A percentile compares a stretch with the other conserved stretches of the same genome.
phyloP scores from a whole-genome alignment of 2,888 invertebrate species.

The Diploptera punctata region DNA sequence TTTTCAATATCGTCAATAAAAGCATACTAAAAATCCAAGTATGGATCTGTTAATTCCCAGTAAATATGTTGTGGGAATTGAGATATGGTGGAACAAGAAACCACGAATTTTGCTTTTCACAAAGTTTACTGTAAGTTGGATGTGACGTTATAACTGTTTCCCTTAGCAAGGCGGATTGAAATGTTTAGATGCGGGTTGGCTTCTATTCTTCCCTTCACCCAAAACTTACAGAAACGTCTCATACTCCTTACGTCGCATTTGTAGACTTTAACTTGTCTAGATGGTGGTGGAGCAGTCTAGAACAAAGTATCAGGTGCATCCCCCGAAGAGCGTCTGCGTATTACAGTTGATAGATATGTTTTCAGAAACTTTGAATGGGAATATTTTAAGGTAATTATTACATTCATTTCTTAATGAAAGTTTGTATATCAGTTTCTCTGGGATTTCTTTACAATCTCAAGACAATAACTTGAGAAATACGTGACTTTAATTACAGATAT shows the following conservation, averaged over 20 bases:
- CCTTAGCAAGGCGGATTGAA: not conserved
- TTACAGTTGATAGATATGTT: not conserved
- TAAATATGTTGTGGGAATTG: not conserved
- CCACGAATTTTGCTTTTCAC: not conserved
- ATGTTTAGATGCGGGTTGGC: not conserved
- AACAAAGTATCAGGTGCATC: not conserved
- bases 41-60: slow-evolving; percentile 3
- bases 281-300: no score
- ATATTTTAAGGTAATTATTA: no score
- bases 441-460: no score
- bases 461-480: no score
- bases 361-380: not conserved
- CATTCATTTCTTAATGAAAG: no score
- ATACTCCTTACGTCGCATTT: no score
- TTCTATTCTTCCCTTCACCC: not conserved
- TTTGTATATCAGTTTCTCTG: no score
- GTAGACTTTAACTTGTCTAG: no score
- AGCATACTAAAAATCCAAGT: not conserved
- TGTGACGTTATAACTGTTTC: not conserved
- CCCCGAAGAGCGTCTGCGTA: not conserved
- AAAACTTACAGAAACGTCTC: no score
- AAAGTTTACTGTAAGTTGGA: not conserved
- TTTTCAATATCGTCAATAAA: no score
- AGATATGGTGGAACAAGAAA: no score
- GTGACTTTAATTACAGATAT: no score